Evolutionary conservation across 1,140 invertebrate genomes (phyloP).

Genomic region (Brachionus calyciflorus): DNA sequence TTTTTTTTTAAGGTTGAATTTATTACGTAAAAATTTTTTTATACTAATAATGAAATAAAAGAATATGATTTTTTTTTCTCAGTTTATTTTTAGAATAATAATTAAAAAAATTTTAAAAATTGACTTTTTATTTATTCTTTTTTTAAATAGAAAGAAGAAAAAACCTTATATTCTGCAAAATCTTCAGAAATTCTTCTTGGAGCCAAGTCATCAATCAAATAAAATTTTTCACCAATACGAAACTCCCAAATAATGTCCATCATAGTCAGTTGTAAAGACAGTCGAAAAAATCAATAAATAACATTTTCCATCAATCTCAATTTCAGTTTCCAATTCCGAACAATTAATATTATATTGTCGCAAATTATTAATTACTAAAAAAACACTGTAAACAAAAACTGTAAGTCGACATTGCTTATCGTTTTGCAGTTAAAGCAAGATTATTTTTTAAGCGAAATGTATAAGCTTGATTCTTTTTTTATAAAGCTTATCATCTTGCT

Average conservation of each 20-base stretch:
- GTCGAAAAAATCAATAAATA: constrained; percentile 10
- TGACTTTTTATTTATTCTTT: not conserved
- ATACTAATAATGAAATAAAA: too few relatives aligned
- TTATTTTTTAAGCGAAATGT: not conserved
- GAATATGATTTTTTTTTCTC: too few relatives aligned
- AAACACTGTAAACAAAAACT: not conserved
- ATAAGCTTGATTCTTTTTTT: not conserved
- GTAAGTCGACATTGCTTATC: not conserved
- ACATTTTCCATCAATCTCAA: not conserved
- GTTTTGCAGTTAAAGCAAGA: not conserved
- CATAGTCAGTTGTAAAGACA: not conserved
- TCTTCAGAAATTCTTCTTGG: not conserved
- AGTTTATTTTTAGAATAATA: too few relatives aligned
- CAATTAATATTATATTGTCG: not conserved
- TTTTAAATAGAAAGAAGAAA: constrained; percentile 7
- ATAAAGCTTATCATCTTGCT: not conserved
- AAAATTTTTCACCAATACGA: not conserved
- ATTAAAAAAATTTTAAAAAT: too few relatives aligned
- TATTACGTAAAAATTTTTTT: too few relatives aligned
- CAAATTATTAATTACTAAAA: constrained; percentile 8
- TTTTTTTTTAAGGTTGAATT: too few relatives aligned
- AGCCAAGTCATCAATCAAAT: not conserved
- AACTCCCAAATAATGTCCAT: constrained; percentile 12
- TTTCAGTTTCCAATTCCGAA: not conserved
- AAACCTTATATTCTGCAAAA: not conserved